Evolutionary conservation across 2,888 invertebrate species (phyloP), one percentile per base, ranked within the genome.

Genomic region (Drosophila mercatorum): DNA sequence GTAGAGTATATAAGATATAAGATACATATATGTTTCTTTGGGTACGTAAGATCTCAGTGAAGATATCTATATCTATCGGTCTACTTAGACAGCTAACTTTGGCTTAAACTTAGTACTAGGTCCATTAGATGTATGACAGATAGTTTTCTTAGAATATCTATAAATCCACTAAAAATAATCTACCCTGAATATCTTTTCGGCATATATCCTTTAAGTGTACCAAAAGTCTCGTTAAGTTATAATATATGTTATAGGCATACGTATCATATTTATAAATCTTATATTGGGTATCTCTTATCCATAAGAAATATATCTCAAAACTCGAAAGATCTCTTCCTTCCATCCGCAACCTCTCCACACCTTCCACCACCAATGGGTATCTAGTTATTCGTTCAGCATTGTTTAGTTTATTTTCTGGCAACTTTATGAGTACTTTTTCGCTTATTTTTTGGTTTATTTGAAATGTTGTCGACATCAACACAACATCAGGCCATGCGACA

Each of bases 391-490:
- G 14, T 6, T 12, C 12, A 38, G 12, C n/a, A 12, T 56, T 3
- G 8, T 0, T 3, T 34, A 4, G 34, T 38, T 17, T 8, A 17
- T 47, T 72, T 64, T 63, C 38, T 34, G 49, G 34, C 11, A 17
- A 31, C 11, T 49, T 63, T 49, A 40, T 55, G 44, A 2, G 28
- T 34, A 44, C 63, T 66, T 47, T 66, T 62, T 72, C 57, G 61
- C 68, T 65, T 69, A 59, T 49, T 36, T 51, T 65, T 75, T 43
- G 58, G 46, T 66, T 75, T 78, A 66, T 75, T 72, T 56, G 44
- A 78, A 78, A 60, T 72, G 60, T 75, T 75, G 72, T 61, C 78
- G 69, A 78, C 76, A 68, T 68, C 59, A 72, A 51, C 60, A 78
- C 60, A 74, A 53, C 44, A 65, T 38, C 31, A 72, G 68, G 14